Evolutionary conservation across 2,888 invertebrate genomes (phyloP).

Genomic region (Cabera pusaria): DNA sequence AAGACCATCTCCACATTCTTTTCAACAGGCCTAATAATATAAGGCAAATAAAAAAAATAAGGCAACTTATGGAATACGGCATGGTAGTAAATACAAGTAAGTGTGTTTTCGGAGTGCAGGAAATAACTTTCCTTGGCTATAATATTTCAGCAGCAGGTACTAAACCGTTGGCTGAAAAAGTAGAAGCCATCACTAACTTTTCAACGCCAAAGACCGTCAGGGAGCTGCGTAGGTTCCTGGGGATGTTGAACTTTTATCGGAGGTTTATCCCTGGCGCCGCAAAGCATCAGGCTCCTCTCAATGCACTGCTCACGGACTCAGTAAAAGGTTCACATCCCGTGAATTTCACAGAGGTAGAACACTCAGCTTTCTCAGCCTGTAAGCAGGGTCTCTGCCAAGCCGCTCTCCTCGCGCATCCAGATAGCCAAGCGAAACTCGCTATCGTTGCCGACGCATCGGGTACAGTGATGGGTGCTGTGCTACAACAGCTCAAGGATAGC

Average conservation of each 20-base stretch:
- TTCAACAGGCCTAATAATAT: too few species aligned
- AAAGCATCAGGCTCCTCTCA: constrained; percentile 23
- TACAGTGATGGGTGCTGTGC: background rate
- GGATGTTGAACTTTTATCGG: constrained; percentile 33
- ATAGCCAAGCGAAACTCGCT: constrained; percentile 36
- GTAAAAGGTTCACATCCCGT: constrained; percentile 41
- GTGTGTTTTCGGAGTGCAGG: too few species aligned
- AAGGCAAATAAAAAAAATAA: too few species aligned
- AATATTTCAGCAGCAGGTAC: constrained; percentile 18
- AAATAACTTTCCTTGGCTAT: too few species aligned
- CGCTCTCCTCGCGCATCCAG: constrained; percentile 46
- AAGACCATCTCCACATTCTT: too few species aligned
- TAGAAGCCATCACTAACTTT: constrained; percentile 14
- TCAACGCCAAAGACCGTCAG: constrained; percentile 25
- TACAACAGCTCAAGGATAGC: too few species aligned
- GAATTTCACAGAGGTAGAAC: constrained; percentile 22
- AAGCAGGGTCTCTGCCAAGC: constrained; percentile 39
- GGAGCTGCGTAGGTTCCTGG: too few species aligned
- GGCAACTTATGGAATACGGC: too few species aligned
- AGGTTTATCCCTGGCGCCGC: too few species aligned
- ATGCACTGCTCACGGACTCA: constrained; percentile 18
- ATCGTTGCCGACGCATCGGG: constrained; percentile 32
- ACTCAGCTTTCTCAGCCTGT: too few species aligned
- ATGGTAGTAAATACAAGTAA: too few species aligned
- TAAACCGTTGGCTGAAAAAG: background rate